Percentiles rank a stretch among this genome's conserved stretches.
phyloP scores from a whole-genome alignment of 2,888 invertebrate genomes.

The Cephus pulcher region DNA sequence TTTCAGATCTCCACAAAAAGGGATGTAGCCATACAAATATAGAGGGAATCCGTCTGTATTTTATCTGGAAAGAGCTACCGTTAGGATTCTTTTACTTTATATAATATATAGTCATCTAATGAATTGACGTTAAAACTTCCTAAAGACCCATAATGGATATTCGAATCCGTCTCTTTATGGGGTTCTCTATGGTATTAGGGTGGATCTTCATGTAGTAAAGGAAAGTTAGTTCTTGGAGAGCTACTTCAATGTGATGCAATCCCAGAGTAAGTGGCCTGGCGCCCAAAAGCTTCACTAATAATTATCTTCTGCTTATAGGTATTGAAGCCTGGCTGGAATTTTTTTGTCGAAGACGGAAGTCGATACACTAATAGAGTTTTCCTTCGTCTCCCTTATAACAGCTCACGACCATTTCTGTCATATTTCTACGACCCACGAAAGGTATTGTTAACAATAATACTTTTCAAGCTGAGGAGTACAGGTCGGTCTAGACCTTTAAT shows the following conservation, averaged over 20 bases:
- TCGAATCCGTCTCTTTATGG: not conserved
- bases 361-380: not conserved
- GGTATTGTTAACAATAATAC: not conserved
- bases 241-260: slow-evolving; percentile 2
- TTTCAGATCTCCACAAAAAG: not conserved
- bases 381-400: not conserved
- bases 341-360: not conserved
- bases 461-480: not conserved
- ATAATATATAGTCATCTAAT: not conserved
- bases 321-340: not conserved
- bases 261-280: not conserved
- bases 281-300: slow-evolving; percentile 1
- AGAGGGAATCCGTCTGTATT: not conserved
- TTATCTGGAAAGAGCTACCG: not conserved
- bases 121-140: not conserved
- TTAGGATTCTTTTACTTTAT: not conserved
- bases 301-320: not conserved
- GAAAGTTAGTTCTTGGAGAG: slow-evolving; percentile 1
- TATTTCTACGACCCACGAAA: not conserved
- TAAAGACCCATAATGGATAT: not conserved
- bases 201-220: not conserved
- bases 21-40: not conserved
- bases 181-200: not conserved
- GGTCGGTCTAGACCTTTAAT: not conserved
- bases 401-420: not conserved